Evolutionary conservation across 2,797 vertebrate species (phyloP).

Genomic region (Malacoraja senta): DNA sequence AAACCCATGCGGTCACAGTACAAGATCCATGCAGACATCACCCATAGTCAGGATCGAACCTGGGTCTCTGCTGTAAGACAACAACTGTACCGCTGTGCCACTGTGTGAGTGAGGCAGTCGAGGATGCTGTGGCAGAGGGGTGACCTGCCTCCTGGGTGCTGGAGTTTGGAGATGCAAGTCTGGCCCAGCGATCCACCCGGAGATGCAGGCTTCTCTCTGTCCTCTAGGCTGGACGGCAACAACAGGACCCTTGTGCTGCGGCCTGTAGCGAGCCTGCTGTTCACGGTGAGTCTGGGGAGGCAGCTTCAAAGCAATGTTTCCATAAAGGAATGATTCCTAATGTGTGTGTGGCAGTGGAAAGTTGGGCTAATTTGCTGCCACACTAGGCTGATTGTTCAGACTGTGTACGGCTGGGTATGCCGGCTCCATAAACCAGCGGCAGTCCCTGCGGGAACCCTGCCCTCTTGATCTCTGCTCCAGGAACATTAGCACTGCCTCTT

Average conservation of each 20-base stretch:
- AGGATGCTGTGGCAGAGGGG: no score
- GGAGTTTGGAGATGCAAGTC: not conserved
- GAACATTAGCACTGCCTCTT: not conserved
- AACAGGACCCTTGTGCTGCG: not conserved
- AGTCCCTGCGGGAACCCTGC: not conserved
- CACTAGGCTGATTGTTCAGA: not conserved
- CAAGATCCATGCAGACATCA: no score
- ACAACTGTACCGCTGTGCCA: no score
- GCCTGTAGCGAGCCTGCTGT: not conserved
- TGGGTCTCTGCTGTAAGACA: no score
- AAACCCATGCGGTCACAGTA: no score
- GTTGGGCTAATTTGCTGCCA: not conserved
- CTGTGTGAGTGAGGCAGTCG: no score
- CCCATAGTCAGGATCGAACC: no score
- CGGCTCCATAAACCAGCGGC: not conserved
- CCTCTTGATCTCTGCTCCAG: not conserved
- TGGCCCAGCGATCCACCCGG: no score
- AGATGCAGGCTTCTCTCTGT: no score
- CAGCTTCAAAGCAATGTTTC: not conserved
- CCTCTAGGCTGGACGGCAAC: not conserved
- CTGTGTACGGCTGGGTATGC: not conserved
- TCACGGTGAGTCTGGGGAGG: not conserved
- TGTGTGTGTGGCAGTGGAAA: not conserved
- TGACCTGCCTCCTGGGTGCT: not conserved
- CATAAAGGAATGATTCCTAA: not conserved